Base-by-base conservation (phyloP, 2,113 vertebrate genomes). In the Triplophysa tibetana region DNA sequence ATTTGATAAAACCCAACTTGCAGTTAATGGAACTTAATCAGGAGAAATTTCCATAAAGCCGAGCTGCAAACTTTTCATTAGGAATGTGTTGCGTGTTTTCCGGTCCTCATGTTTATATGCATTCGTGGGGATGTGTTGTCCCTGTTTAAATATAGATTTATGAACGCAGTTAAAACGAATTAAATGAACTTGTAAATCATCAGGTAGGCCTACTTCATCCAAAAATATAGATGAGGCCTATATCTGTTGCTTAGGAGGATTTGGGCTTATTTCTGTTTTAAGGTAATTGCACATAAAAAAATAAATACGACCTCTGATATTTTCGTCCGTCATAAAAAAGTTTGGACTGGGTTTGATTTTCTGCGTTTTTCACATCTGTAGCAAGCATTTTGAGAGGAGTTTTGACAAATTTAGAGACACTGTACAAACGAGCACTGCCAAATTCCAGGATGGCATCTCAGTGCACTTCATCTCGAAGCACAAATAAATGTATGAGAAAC, bases 21-120 rank as follows among this genome's bases (percentile, higher is more conserved):
- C 67, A 74, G 75, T 82, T 88, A 85, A 88, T 85, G 43, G 85
- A 88, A 88, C 88, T 86, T 85, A 85, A 89, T 89, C 81, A 84
- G 67, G 23, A 73, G 80, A 69, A 75, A 81, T 74, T 85, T 83
- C 70, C 81, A 84, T 84, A 86, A 70, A 87, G 82, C 26, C 50
- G 63, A 87, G 77, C 87, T 87, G 85, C 88, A 77, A 87, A 78
- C 83, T 81, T 80, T 70, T 75, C 16, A 73, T 73, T 26, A 77
- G 43, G 48, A 43, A 3, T 54, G 19, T 60, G 65, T 43, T 77
- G 21, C 29, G 19, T n/a, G 33, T 23, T 10, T 82, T 38, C 61
- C 17, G n/a, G 60, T 56, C 41, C 13, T 62, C 60, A 26, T 63
- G 21, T 76, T 67, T 81, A 68, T 70, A 24, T 58, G 21, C 26